Percentiles rank a stretch among this genome's conserved stretches.
Conservation (phyloP, 2,113 vertebrate species). For the Heliornis fulica region DNA sequence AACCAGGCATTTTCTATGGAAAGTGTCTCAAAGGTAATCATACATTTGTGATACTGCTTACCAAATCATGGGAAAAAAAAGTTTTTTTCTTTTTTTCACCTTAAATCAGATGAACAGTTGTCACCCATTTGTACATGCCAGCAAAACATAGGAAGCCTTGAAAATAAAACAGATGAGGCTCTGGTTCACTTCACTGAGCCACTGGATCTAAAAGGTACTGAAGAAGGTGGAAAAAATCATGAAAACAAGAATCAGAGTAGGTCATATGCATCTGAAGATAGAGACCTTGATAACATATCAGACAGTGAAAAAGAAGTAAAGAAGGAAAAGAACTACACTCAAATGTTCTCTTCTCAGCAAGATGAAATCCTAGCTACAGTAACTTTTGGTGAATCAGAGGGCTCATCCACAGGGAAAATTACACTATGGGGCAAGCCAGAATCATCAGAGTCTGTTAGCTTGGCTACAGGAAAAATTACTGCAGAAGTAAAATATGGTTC, state of each 20-base stretch:
- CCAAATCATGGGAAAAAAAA: not conserved
- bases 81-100: not conserved
- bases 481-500: constrained; percentile 68
- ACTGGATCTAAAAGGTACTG: constrained; percentile 15
- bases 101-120: constrained; percentile 62
- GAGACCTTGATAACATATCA: not conserved
- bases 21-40: not conserved
- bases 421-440: constrained; percentile 50
- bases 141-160: constrained; percentile 39
- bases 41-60: not conserved
- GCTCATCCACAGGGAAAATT: constrained; percentile 60
- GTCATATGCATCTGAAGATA: constrained; percentile 40
- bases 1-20: not conserved
- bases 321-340: constrained; percentile 16
- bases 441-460: not conserved
- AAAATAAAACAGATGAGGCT: constrained; percentile 47
- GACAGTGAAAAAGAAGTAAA: constrained; percentile 44
- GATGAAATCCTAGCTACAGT: constrained; percentile 70
- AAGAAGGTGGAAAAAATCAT: constrained; percentile 61
- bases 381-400: constrained; percentile 64
- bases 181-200: not conserved
- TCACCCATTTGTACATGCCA: constrained; percentile 54
- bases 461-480: constrained; percentile 47
- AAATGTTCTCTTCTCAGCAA: not conserved
- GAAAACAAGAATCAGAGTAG: constrained; percentile 36